A percentile compares a stretch with the other conserved stretches of the same genome.
These are phyloP conservation scores for Belgica antarctica DNA, from an alignment of 2,888 invertebrate species.

Conservation along the genomic window DNA sequence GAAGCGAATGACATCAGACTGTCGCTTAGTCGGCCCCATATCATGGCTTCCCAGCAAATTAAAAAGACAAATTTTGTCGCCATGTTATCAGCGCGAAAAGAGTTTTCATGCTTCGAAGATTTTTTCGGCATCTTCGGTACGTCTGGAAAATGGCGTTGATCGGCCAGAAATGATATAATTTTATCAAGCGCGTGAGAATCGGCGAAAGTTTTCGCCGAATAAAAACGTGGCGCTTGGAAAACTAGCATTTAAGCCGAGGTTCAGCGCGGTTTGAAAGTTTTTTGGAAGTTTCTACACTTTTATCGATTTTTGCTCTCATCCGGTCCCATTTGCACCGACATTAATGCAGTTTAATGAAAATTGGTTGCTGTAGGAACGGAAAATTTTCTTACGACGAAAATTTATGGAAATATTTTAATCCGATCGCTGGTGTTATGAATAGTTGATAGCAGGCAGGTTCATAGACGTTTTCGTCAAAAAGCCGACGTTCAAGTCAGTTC, in stretches of 20 bases:
- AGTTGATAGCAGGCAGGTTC: background rate
- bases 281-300: too few species aligned
- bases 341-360: slow-evolving; percentile 6
- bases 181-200: background rate
- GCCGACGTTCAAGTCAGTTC: background rate
- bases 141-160: slow-evolving; percentile 44
- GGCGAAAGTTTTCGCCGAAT: background rate
- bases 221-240: slow-evolving; percentile 13
- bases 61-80: too few species aligned
- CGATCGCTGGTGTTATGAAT: too few species aligned
- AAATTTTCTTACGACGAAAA: background rate
- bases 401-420: background rate
- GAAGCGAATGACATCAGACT: background rate
- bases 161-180: slow-evolving; percentile 27
- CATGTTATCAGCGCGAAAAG: too few species aligned
- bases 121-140: background rate
- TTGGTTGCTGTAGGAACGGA: background rate
- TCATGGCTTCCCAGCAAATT: background rate
- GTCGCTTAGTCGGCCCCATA: background rate
- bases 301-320: background rate
- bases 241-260: background rate
- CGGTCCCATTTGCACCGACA: background rate
- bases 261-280: too few species aligned
- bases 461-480: background rate
- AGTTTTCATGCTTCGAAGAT: background rate